Percentiles rank a stretch among this genome's conserved stretches.
phyloP scores from a whole-genome alignment of 2,113 vertebrate genomes.

The Clarias magur region DNA sequence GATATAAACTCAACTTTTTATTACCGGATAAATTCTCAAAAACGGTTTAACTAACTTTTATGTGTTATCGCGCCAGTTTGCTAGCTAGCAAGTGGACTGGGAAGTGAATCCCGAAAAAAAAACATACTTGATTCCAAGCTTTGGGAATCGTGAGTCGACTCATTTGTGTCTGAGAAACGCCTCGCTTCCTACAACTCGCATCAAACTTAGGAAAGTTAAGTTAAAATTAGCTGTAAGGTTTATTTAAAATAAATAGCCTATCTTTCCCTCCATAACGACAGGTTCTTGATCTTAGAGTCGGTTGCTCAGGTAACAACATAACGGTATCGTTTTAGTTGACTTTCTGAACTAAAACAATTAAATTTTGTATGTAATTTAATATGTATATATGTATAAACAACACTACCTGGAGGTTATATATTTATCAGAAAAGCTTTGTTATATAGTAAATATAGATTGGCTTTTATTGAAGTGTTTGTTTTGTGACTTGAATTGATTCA shows the following conservation, averaged over 20 bases:
- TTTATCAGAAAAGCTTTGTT: not conserved
- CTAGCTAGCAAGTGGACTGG: constrained; percentile 1
- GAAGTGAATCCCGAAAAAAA: not conserved
- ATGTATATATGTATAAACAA: not conserved
- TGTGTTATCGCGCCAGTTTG: not conserved
- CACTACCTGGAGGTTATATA: not conserved
- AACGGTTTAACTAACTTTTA: not conserved
- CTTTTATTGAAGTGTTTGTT: not conserved
- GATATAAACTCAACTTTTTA: not conserved
- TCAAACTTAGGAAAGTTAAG: not conserved
- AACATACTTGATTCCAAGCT: not conserved
- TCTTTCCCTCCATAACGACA: not conserved
- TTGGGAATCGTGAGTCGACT: not conserved
- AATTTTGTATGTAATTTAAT: not conserved
- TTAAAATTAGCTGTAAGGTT: not conserved
- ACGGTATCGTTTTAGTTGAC: not conserved
- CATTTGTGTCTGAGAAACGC: not conserved
- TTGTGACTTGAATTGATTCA: not conserved
- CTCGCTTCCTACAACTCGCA: not conserved
- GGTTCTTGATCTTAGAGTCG: not conserved
- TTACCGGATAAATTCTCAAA: not conserved
- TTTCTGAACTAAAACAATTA: not conserved
- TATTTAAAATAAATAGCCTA: not conserved
- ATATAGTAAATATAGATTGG: not conserved
- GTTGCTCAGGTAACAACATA: not conserved